Evolutionary conservation across 2,113 vertebrate genomes (phyloP).

Genomic region (Coracopsis vasa): DNA sequence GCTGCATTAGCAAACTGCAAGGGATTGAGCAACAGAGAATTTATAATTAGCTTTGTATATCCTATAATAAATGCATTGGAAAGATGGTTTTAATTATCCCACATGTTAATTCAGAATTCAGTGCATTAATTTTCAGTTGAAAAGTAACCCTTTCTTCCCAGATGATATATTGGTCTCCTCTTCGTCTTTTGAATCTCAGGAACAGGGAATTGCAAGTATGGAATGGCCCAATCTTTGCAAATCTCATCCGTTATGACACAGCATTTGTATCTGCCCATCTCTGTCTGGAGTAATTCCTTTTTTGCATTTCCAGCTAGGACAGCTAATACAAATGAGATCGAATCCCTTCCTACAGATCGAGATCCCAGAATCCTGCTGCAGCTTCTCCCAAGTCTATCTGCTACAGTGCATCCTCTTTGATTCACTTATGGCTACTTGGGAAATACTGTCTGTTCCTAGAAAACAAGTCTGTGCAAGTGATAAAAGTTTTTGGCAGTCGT

Average conservation of each 20-base stretch:
- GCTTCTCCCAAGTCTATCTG: not conserved
- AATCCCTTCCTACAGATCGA: not conserved
- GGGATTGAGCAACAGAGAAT: slow-evolving; percentile 78
- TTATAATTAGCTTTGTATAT: slow-evolving; percentile 82
- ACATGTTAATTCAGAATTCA: slow-evolving; percentile 71
- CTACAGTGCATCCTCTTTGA: not conserved
- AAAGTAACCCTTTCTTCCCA: slow-evolving; percentile 62
- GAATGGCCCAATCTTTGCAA: not conserved
- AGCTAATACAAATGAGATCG: not conserved
- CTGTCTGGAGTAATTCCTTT: not conserved
- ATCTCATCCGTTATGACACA: not conserved
- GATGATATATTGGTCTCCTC: not conserved
- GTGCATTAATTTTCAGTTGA: slow-evolving; percentile 39
- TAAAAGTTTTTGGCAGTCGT: not conserved
- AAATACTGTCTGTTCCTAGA: not conserved
- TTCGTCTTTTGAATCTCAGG: not conserved
- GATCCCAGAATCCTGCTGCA: not conserved
- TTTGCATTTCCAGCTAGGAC: not conserved
- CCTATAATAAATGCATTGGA: slow-evolving; percentile 81
- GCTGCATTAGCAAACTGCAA: slow-evolving; percentile 79
- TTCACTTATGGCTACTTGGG: not conserved
- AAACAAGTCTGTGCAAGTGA: not conserved
- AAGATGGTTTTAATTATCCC: slow-evolving; percentile 83
- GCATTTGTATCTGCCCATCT: not conserved
- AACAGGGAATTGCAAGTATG: not conserved